A percentile compares a stretch with the other conserved stretches of the same genome.
phyloP scores from a whole-genome alignment of 2,113 vertebrate genomes.

The Mormyrus iriodes region DNA sequence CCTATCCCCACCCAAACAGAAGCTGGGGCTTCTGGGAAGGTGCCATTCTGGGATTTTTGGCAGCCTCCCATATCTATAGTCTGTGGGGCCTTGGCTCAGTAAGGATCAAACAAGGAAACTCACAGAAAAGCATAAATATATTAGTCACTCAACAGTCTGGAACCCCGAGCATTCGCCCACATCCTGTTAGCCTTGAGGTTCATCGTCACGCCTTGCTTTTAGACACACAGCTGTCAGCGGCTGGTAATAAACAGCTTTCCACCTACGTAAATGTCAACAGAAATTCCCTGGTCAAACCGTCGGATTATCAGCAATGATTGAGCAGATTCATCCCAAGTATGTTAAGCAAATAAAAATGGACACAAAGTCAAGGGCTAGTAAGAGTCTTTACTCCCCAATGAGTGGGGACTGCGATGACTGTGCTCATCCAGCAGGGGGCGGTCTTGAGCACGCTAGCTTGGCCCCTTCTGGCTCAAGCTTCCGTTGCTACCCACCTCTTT shows the following conservation, averaged over 20 bases:
- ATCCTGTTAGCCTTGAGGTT: neutral
- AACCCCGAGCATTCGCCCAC: neutral
- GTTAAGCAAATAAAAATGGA: neutral
- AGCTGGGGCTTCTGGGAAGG: neutral
- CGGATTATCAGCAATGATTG: neutral
- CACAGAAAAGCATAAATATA: neutral
- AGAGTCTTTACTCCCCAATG: neutral
- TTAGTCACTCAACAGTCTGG: neutral
- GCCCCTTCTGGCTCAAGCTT: neutral
- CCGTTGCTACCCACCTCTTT: neutral
- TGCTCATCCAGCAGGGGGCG: neutral
- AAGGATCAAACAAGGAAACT: neutral
- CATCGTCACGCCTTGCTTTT: neutral
- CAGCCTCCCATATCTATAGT: neutral
- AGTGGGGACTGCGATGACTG: neutral
- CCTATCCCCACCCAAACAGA: neutral
- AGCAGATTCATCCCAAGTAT: neutral
- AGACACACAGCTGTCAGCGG: neutral
- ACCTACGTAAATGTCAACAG: neutral
- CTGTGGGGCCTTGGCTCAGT: neutral
- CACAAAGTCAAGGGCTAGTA: neutral
- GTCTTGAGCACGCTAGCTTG: neutral
- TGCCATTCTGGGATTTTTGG: neutral
- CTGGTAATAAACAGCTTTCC: conserved; percentile 2
- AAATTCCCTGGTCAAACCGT: neutral